phyloP scores from a whole-genome alignment of 1,140 invertebrate species.

The Cyrtorhinus lividipennis region DNA sequence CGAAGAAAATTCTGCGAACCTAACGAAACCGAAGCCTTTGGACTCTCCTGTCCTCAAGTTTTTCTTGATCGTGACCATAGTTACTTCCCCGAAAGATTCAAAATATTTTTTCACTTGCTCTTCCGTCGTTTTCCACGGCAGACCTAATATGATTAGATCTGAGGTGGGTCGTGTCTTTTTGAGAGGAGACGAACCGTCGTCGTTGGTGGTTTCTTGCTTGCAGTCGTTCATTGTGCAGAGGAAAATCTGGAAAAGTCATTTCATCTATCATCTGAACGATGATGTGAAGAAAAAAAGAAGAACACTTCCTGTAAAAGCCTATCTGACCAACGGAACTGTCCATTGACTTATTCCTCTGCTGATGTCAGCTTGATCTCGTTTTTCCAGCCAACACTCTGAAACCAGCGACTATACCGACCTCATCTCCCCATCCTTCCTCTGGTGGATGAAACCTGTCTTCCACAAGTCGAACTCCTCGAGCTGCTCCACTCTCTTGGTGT shows the following conservation, averaged over 20 bases:
- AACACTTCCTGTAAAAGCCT: too few relatives aligned
- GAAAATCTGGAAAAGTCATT: conserved; percentile 12
- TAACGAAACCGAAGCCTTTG: conserved; percentile 71
- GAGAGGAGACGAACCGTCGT: conserved; percentile 74
- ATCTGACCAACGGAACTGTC: conserved; percentile 2
- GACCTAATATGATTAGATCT: conserved; percentile 90
- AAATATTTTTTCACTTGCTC: conserved; percentile 90
- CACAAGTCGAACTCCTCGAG: conserved; percentile 71
- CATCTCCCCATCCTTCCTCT: conserved; percentile 77
- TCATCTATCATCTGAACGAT: too few relatives aligned
- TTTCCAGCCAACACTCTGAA: conserved; percentile 64
- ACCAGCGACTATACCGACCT: conserved; percentile 83
- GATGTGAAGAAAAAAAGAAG: too few relatives aligned
- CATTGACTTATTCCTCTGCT: conserved; percentile 17
- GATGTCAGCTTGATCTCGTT: conserved; percentile 23
- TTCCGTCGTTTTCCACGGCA: conserved; percentile 94
- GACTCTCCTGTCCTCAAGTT: conserved; percentile 59
- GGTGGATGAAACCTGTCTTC: conserved; percentile 78
- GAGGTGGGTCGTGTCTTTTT: conserved; percentile 83
- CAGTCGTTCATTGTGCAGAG: conserved; percentile 50
- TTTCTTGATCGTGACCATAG: conserved; percentile 79
- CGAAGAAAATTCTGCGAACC: conserved; percentile 52
- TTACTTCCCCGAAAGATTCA: conserved; percentile 85
- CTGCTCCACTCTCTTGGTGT: conserved; percentile 65
- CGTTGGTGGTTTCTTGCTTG: conserved; percentile 88